These are phyloP conservation scores for Gallinago nigripennis DNA, from an alignment of 2,797 vertebrate species.

Conservation along the genomic window DNA sequence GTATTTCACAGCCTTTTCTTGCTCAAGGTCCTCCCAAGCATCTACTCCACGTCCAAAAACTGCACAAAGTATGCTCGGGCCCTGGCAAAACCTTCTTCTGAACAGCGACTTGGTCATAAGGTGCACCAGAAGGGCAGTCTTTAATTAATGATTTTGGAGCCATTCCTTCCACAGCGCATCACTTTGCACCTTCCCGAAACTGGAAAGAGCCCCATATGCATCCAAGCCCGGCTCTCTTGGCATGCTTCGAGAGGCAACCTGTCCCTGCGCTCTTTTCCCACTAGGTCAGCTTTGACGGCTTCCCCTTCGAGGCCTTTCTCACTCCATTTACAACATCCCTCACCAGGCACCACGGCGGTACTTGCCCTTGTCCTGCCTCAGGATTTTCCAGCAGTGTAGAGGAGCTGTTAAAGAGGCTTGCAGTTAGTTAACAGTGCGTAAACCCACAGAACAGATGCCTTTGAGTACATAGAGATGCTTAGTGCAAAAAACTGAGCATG, in stretches of 20 bases:
- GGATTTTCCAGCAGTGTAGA: constrained; percentile 44
- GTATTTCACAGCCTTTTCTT: neutral
- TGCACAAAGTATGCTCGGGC: neutral
- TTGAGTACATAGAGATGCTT: neutral
- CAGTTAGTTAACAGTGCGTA: constrained; percentile 53
- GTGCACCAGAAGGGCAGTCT: constrained; percentile 48
- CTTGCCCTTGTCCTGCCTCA: constrained; percentile 36
- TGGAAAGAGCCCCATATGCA: constrained; percentile 20
- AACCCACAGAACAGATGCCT: constrained; percentile 33
- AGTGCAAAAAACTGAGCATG: neutral
- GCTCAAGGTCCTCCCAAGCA: neutral
- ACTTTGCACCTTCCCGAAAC: constrained; percentile 43
- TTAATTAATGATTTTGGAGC: constrained; percentile 64
- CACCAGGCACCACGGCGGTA: constrained; percentile 1
- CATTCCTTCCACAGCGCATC: constrained; percentile 34
- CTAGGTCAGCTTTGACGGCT: constrained; percentile 46
- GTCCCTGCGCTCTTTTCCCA: constrained; percentile 41
- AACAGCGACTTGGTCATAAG: constrained; percentile 18
- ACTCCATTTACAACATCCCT: constrained; percentile 38
- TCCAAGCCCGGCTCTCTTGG: constrained; percentile 28
- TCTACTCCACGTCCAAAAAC: neutral
- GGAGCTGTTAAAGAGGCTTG: constrained; percentile 53
- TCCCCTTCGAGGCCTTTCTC: constrained; percentile 47
- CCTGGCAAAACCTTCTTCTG: neutral
- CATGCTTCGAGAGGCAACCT: neutral